Base-by-base conservation (phyloP, 2,797 vertebrate genomes). In the Gephyroberyx darwinii region DNA sequence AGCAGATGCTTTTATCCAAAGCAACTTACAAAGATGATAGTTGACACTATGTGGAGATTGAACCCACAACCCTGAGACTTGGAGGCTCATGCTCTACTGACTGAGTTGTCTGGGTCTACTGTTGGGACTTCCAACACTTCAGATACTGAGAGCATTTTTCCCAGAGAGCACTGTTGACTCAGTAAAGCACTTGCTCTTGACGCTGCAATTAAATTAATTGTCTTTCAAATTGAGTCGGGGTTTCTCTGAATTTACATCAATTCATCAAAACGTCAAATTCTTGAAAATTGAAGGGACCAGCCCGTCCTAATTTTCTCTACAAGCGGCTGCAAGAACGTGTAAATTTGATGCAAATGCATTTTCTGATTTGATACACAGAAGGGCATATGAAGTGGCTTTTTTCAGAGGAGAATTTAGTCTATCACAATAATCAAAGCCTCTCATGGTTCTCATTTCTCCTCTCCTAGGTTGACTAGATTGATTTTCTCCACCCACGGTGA, bases 401-500 rank as follows among this genome's bases (percentile, higher is more conserved):
- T 3, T 31, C 69, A 35, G 77, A 67, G 80, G 75, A 45, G 82
- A 84, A 81, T 82, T 76, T 77, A 83, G 88, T 88, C 87, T 75
- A 74, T 86, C 84, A 82, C 79, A 73, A 67, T 81, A 88, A 90
- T 89, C 84, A 85, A 79, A 85, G 85, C 80, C 74, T 83, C 84
- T 82, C 79, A 45, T 30, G 7, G 48, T 77, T 82, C 84, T 83
- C 84, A 82, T 88, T 89, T 81, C 71, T 84, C 62, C 71, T 66
- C 59, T 47, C 69, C 74, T 37, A 39, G 74, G 81, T 84, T 66
- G 65, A 74, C 77, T 31, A 64, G 83, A 89, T 90, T 88, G 89
- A 89, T 91, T 90, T 84, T 87, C 86, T 84, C 81, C 83, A 71
- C 83, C 81, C 80, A 86, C 78, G 54, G 78, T 63, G 83, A 84